These are phyloP conservation scores for Poeciliopsis prolifica DNA, from an alignment of 2,113 vertebrate species.

Conservation along the genomic window DNA sequence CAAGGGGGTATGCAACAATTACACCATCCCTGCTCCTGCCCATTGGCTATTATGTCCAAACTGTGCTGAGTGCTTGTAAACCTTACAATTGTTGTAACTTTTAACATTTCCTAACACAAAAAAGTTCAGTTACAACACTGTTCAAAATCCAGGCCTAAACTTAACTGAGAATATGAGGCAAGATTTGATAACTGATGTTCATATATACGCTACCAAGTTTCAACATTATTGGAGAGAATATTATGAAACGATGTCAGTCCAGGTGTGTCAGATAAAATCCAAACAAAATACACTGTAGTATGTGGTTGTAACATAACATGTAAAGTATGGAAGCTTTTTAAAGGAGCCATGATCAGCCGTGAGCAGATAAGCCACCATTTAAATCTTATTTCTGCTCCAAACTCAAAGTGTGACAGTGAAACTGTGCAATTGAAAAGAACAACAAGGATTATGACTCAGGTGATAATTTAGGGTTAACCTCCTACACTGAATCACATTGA, in stretches of 20 bases:
- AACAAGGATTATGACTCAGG: slow-evolving; percentile 22
- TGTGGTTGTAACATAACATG: not conserved
- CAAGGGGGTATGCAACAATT: too few relatives aligned
- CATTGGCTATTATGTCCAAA: too few relatives aligned
- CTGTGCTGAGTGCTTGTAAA: too few relatives aligned
- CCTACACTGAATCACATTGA: slow-evolving; percentile 15
- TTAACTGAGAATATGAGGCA: too few relatives aligned
- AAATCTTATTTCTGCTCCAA: slow-evolving; percentile 11
- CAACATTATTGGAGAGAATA: not conserved
- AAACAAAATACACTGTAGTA: not conserved
- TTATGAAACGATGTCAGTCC: not conserved
- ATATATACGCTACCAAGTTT: too few relatives aligned
- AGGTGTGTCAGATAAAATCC: not conserved
- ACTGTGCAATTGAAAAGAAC: slow-evolving; percentile 17
- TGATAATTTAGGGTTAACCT: slow-evolving; percentile 37
- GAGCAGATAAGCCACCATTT: not conserved
- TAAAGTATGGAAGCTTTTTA: not conserved
- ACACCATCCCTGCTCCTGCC: too few relatives aligned
- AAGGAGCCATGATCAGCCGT: not conserved
- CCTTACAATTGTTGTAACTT: too few relatives aligned
- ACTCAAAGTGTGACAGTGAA: slow-evolving; percentile 18
- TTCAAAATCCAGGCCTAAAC: too few relatives aligned
- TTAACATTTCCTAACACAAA: too few relatives aligned
- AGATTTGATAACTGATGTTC: too few relatives aligned
- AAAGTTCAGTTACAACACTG: too few relatives aligned